Percentiles rank a stretch among this genome's conserved stretches.
Evolutionary conservation across 2,113 vertebrate genomes (phyloP).

Genomic region (Lagopus leucura): DNA sequence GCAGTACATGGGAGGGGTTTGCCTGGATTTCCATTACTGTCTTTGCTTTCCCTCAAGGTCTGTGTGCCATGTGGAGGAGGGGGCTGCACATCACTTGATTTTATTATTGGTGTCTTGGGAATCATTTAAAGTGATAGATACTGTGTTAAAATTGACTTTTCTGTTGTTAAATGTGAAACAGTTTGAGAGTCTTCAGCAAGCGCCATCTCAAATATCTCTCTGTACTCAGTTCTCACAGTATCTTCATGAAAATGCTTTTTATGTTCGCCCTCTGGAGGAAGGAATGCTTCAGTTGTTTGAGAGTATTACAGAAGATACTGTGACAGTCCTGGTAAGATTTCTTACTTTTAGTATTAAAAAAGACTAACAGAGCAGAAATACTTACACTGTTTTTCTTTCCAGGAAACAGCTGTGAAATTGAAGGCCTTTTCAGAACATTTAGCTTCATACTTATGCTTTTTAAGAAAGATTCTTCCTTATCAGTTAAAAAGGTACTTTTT

Average conservation of each 20-base stretch:
- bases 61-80: background rate
- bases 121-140: background rate
- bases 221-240: slow-evolving; percentile 90
- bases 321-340: slow-evolving; percentile 90
- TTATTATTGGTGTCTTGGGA: background rate
- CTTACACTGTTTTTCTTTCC: slow-evolving; percentile 25
- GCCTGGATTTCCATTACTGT: background rate
- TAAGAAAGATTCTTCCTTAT: slow-evolving; percentile 97
- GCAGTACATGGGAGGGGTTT: background rate
- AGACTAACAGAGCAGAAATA: background rate
- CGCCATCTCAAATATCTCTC: background rate
- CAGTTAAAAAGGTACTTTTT: slow-evolving; percentile 93
- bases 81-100: background rate
- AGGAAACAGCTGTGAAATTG: slow-evolving; percentile 95
- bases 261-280: slow-evolving; percentile 96
- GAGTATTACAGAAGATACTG: slow-evolving; percentile 94
- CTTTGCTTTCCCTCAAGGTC: background rate
- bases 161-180: background rate
- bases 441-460: slow-evolving; percentile 88
- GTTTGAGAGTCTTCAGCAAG: background rate
- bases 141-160: background rate
- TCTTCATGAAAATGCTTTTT: slow-evolving; percentile 94
- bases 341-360: background rate
- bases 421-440: slow-evolving; percentile 91
- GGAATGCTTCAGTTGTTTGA: slow-evolving; percentile 91